These are phyloP conservation scores for Cynodonichthys magdalenae DNA, from an alignment of 2,797 vertebrate genomes.

Conservation along the genomic window DNA sequence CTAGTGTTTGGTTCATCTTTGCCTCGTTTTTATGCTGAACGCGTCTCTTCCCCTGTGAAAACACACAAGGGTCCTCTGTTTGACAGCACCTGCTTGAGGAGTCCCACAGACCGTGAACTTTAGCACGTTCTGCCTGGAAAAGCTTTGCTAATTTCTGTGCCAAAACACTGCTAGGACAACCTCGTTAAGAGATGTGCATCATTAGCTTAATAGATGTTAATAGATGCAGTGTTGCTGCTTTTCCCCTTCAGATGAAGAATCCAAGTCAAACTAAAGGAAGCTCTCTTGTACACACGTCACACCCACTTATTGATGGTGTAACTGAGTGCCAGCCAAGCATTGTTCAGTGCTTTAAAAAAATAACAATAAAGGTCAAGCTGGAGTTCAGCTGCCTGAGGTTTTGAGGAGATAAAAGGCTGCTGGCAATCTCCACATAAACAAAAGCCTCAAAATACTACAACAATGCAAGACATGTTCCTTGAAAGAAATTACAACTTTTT, in stretches of 20 bases:
- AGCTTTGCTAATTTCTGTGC: no score
- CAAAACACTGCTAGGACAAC: no score
- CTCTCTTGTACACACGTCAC: neutral
- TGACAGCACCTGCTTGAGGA: neutral
- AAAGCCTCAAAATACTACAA: neutral
- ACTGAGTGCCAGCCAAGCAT: neutral
- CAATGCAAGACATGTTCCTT: neutral
- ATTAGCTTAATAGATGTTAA: no score
- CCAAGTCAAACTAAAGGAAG: neutral
- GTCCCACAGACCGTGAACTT: neutral
- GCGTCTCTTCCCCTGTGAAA: constrained; percentile 1
- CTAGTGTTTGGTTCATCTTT: neutral
- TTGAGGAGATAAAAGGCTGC: neutral
- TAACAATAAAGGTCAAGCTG: constrained; percentile 14
- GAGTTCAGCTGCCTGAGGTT: neutral
- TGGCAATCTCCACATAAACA: neutral
- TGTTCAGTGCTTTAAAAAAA: constrained; percentile 4
- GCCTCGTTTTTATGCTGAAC: neutral
- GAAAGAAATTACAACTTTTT: constrained; percentile 4
- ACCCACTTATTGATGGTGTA: neutral
- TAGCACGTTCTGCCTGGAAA: neutral
- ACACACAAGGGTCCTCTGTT: constrained; percentile 4
- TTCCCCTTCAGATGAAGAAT: neutral
- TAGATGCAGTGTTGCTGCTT: no score
- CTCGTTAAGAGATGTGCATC: no score